A percentile compares a stretch with the other conserved stretches of the same genome.
phyloP scores from a whole-genome alignment of 2,113 vertebrate genomes.

The Pteropus alecto region DNA sequence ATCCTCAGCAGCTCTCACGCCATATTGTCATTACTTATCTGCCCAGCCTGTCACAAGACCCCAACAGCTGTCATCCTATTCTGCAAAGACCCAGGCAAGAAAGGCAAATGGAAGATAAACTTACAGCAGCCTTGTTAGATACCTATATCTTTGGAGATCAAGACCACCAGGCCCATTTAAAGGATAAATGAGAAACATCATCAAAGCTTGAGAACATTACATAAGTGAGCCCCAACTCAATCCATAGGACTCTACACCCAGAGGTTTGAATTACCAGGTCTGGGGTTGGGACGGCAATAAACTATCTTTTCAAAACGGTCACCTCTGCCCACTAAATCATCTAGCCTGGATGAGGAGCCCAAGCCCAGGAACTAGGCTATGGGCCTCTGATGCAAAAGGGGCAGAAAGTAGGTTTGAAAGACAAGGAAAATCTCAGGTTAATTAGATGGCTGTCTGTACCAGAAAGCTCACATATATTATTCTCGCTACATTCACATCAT shows the following conservation, averaged over 20 bases:
- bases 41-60: neutral
- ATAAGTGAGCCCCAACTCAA: neutral
- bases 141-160: neutral
- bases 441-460: neutral
- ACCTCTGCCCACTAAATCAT: neutral
- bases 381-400: neutral
- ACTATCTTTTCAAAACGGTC: neutral
- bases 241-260: neutral
- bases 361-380: neutral
- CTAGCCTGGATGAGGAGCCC: neutral
- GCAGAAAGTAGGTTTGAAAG: neutral
- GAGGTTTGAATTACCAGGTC: neutral
- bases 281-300: neutral
- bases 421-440: neutral
- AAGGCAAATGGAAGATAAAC: neutral
- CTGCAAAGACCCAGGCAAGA: neutral
- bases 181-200: neutral
- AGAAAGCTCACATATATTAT: neutral
- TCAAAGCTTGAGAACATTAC: neutral
- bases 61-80: neutral
- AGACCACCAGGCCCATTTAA: neutral
- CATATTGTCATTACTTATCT: fast-evolving
- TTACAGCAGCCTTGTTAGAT: neutral
- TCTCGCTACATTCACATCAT: neutral
- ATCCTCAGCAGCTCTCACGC: neutral